Conservation (phyloP, 2,113 vertebrate genomes). For the Hippoglossus stenolepis region DNA sequence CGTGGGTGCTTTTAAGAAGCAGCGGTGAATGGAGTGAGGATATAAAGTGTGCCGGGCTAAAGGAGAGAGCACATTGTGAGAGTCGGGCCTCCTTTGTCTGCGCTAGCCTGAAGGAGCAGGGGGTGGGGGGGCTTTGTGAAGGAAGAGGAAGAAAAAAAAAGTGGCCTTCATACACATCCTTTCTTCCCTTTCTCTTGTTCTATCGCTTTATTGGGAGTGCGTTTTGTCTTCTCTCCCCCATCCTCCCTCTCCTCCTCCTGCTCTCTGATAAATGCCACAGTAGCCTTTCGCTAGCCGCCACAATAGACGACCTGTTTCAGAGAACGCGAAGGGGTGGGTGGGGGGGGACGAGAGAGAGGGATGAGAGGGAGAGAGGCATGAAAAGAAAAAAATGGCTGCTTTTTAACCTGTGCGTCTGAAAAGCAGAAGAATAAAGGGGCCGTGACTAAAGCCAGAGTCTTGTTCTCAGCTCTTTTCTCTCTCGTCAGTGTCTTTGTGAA, state of each 20-base stretch:
- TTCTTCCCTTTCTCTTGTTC: slow-evolving; percentile 84
- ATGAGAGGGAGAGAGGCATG: slow-evolving; percentile 59
- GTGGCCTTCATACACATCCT: slow-evolving; percentile 82
- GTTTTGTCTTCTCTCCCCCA: slow-evolving; percentile 76
- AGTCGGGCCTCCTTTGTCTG: slow-evolving; percentile 74
- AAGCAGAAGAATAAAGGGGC: slow-evolving; percentile 70
- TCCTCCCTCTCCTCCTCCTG: slow-evolving; percentile 58
- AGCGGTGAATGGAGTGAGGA: slow-evolving; percentile 74
- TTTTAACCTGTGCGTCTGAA: slow-evolving; percentile 84
- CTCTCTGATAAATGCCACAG: slow-evolving; percentile 85
- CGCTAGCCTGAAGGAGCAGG: slow-evolving; percentile 72
- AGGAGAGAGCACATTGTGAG: slow-evolving; percentile 74
- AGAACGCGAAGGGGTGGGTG: slow-evolving; percentile 52
- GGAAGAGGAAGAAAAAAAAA: slow-evolving; percentile 55
- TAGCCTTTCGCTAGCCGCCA: slow-evolving; percentile 81
- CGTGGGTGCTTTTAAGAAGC: slow-evolving; percentile 69
- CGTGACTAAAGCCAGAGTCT: slow-evolving; percentile 67
- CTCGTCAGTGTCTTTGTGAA: slow-evolving; percentile 64
- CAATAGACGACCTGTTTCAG: slow-evolving; percentile 83
- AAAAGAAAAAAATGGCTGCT: slow-evolving; percentile 77
- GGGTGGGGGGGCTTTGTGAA: slow-evolving; percentile 63
- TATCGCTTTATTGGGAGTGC: slow-evolving; percentile 84
- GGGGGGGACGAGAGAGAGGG: slow-evolving; percentile 52
- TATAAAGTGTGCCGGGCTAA: slow-evolving; percentile 79
- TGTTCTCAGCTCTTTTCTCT: slow-evolving; percentile 63